Conservation (phyloP, 2,888 invertebrate species). For the Callimorpha dominula region DNA sequence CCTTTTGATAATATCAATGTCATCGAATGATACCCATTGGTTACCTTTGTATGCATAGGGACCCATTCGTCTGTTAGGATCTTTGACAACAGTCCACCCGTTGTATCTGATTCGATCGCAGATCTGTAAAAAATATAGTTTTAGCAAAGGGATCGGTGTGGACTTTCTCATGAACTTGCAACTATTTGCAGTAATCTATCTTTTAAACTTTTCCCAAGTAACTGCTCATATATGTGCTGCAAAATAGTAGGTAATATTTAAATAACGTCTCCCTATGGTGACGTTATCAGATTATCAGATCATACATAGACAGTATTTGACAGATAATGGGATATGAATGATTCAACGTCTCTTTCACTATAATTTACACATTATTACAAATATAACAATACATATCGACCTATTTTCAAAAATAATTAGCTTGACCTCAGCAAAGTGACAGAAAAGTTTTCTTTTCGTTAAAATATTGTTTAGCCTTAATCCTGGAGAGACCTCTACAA, state of each 20-base stretch:
- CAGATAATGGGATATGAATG: not conserved
- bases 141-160: too few relatives aligned
- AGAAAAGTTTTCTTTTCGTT: too few relatives aligned
- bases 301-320: not conserved
- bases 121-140: slow-evolving; percentile 82
- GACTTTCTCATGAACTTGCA: not conserved
- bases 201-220: not conserved
- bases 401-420: too few relatives aligned
- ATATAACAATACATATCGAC: too few relatives aligned
- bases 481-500: not conserved
- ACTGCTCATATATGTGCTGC: not conserved
- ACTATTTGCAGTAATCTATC: too few relatives aligned
- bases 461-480: too few relatives aligned
- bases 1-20: slow-evolving; percentile 91
- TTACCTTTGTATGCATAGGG: slow-evolving; percentile 95
- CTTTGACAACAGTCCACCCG: slow-evolving; percentile 93
- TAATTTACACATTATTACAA: too few relatives aligned
- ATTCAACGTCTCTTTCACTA: too few relatives aligned
- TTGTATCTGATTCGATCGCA: slow-evolving; percentile 92
- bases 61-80: slow-evolving; percentile 92
- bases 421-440: too few relatives aligned
- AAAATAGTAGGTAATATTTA: not conserved
- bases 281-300: not conserved
- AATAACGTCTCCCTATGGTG: not conserved
- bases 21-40: slow-evolving; percentile 97